Conservation (phyloP, 2,113 vertebrate genomes). For the Drymodes brunneopygia region DNA sequence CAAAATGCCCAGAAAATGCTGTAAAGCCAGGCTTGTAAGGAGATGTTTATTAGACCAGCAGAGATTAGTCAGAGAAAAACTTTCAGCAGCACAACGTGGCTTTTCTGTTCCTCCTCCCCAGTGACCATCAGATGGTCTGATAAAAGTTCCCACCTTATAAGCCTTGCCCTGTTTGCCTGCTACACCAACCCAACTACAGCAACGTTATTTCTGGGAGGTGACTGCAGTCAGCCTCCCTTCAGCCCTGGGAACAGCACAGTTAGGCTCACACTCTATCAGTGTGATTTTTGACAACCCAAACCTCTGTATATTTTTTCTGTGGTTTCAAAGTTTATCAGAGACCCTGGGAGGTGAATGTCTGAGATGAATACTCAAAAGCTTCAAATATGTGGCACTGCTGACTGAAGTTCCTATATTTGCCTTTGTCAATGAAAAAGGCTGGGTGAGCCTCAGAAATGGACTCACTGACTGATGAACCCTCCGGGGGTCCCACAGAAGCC, state of each 20-base stretch:
- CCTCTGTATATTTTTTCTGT: neutral
- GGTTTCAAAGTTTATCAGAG: neutral
- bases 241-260: neutral
- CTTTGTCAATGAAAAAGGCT: neutral
- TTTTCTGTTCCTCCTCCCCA: neutral
- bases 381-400: neutral
- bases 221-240: neutral
- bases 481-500: neutral
- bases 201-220: neutral
- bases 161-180: neutral
- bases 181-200: neutral
- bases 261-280: neutral
- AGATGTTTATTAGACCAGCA: neutral
- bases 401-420: neutral
- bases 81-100: neutral
- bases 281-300: neutral
- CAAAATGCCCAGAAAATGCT: neutral
- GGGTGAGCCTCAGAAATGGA: neutral
- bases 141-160: neutral
- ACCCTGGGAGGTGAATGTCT: neutral
- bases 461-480: neutral
- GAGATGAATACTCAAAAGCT: neutral
- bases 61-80: neutral
- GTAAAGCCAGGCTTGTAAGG: neutral
- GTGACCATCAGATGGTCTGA: neutral